phyloP scores from a whole-genome alignment of 2,888 invertebrate genomes.

The Parasteatoda lunata region DNA sequence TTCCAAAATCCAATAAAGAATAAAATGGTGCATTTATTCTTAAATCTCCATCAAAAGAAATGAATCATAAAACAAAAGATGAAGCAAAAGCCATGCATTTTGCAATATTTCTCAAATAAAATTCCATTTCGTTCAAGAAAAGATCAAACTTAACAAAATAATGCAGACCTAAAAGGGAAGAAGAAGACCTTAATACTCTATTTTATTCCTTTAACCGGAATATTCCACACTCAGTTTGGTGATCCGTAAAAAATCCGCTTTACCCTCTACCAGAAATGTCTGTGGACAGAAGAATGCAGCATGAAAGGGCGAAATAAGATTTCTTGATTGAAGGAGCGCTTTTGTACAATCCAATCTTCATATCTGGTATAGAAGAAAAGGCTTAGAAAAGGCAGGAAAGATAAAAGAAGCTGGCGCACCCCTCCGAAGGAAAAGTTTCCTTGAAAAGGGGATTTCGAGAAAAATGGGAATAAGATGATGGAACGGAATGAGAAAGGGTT shows the following conservation, averaged over 20 bases:
- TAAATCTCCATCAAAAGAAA: no score
- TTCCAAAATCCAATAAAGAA: no score
- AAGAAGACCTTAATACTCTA: no score
- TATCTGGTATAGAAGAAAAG: conserved; percentile 2
- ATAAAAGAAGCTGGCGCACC: conserved; percentile 8
- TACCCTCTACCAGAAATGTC: conserved; percentile 2
- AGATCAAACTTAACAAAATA: no score
- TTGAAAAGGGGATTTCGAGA: neutral
- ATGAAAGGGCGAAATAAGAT: conserved; percentile 3
- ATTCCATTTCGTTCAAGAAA: no score
- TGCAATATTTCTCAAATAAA: no score
- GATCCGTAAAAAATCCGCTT: no score
- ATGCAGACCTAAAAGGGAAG: no score
- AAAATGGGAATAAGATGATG: conserved; percentile 20
- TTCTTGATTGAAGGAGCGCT: conserved; percentile 26
- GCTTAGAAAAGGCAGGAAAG: neutral
- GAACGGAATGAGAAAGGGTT: conserved; percentile 8
- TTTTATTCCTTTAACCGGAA: no score
- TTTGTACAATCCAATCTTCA: conserved; percentile 36
- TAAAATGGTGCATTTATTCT: no score
- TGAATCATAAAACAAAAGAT: no score
- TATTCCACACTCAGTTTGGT: neutral
- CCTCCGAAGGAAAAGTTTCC: neutral
- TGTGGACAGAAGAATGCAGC: conserved; percentile 18
- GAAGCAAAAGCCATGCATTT: no score